phyloP scores from a whole-genome alignment of 2,888 invertebrate genomes.

The Torymus auratus region DNA sequence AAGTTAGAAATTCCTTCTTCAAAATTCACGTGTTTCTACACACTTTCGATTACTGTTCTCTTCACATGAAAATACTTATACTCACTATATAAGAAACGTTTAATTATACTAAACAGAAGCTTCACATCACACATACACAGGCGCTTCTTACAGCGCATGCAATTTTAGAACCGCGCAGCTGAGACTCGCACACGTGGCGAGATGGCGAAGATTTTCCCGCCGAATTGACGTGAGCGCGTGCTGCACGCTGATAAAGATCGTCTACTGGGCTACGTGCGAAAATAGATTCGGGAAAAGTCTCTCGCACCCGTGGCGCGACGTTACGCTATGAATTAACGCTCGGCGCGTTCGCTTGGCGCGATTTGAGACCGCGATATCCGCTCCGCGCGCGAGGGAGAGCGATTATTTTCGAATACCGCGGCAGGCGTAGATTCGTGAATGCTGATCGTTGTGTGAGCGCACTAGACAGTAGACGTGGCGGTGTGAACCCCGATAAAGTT shows the following conservation, averaged over 20 bases:
- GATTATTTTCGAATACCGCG: constrained; percentile 53
- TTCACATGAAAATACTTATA: too few species aligned
- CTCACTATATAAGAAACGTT: too few species aligned
- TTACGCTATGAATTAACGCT: constrained; percentile 1
- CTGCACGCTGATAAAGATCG: constrained; percentile 34
- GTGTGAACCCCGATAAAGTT: constrained; percentile 60
- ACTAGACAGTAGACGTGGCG: constrained; percentile 42
- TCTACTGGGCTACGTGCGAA: constrained; percentile 11
- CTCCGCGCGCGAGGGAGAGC: not conserved
- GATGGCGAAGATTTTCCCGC: constrained; percentile 2
- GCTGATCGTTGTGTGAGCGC: constrained; percentile 30
- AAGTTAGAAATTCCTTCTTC: too few species aligned
- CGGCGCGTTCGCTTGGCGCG: constrained; percentile 25
- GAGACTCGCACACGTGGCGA: too few species aligned
- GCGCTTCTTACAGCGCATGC: too few species aligned
- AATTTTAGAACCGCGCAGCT: too few species aligned
- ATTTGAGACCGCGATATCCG: constrained; percentile 9
- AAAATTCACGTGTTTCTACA: too few species aligned
- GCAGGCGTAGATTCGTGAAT: constrained; percentile 16
- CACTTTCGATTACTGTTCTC: too few species aligned
- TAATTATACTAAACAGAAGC: too few species aligned
- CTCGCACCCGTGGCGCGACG: constrained; percentile 8
- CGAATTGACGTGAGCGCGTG: constrained; percentile 50
- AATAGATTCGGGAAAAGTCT: constrained; percentile 53
- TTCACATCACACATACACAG: too few species aligned